A percentile compares a stretch with the other conserved stretches of the same genome.
Evolutionary conservation across 1,140 invertebrate species (phyloP).

Genomic region (Lysiphlebus fabarum): DNA sequence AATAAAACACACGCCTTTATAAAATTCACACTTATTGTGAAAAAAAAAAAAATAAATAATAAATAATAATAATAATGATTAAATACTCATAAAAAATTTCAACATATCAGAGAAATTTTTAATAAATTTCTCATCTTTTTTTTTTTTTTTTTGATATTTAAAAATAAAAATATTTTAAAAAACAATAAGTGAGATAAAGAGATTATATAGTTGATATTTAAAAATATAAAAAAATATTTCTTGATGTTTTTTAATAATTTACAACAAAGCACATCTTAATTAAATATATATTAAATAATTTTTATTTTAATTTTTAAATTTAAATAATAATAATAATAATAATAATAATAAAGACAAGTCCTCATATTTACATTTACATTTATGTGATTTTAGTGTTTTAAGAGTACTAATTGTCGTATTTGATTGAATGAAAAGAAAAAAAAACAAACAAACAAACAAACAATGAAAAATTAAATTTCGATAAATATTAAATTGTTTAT

Average conservation of each 20-base stretch:
- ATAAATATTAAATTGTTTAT: too few species aligned
- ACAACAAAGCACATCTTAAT: slow-evolving; percentile 20
- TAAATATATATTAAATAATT: slow-evolving; percentile 7
- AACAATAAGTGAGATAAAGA: slow-evolving; percentile 2
- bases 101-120: slow-evolving; percentile 42
- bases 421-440: too few species aligned
- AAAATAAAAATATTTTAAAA: too few species aligned
- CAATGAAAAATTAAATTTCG: too few species aligned
- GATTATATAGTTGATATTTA: slow-evolving; percentile 4
- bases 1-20: too few species aligned
- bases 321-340: not conserved
- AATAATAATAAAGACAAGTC: slow-evolving; percentile 32
- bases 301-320: slow-evolving; percentile 7
- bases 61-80: not conserved
- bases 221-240: not conserved
- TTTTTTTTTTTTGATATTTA: too few species aligned
- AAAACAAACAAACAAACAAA: too few species aligned
- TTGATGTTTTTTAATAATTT: slow-evolving; percentile 19
- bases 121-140: not conserved
- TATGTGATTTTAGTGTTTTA: slow-evolving; percentile 52
- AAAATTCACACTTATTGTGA: not conserved
- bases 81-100: slow-evolving; percentile 23
- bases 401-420: slow-evolving; percentile 27
- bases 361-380: slow-evolving; percentile 47
- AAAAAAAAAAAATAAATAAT: not conserved